Evolutionary conservation across 2,113 vertebrate genomes (phyloP).

Genomic region (Phrynocephalus versicolor): DNA sequence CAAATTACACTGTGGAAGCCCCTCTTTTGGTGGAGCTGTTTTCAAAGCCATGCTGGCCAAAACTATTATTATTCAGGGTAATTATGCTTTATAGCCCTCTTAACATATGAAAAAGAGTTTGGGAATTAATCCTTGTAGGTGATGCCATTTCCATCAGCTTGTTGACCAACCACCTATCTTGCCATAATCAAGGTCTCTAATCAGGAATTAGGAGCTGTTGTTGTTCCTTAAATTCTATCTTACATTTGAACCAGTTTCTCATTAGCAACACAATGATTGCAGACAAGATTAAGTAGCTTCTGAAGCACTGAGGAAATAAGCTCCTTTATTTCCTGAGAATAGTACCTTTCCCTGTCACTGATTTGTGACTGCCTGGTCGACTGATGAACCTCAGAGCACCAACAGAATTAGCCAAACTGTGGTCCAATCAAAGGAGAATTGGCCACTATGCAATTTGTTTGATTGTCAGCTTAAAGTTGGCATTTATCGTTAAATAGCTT

Average conservation of each 20-base stretch:
- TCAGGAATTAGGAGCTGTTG: background rate
- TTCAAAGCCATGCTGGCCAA: background rate
- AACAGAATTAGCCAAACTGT: slow-evolving; percentile 2
- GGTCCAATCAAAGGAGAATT: slow-evolving; percentile 25
- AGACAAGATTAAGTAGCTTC: slow-evolving; percentile 22
- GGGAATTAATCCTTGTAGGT: background rate
- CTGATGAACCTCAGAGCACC: background rate
- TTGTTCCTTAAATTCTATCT: background rate
- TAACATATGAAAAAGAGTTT: background rate
- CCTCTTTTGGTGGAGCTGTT: background rate
- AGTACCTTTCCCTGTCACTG: slow-evolving; percentile 12
- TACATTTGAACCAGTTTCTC: background rate
- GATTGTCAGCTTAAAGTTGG: background rate
- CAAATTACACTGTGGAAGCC: background rate
- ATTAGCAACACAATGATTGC: slow-evolving; percentile 20
- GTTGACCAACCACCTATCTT: background rate
- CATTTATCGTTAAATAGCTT: background rate
- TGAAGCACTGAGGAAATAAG: background rate
- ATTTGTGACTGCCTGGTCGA: background rate
- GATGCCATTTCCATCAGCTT: background rate
- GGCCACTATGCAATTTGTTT: background rate
- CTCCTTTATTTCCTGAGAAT: slow-evolving; percentile 13
- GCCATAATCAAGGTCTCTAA: slow-evolving; percentile 26
- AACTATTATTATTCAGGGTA: background rate
- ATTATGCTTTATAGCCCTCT: background rate